Evolutionary conservation across 2,113 vertebrate species (phyloP), one percentile per base, ranked within the genome.

Genomic region (Gadus chalcogrammus): DNA sequence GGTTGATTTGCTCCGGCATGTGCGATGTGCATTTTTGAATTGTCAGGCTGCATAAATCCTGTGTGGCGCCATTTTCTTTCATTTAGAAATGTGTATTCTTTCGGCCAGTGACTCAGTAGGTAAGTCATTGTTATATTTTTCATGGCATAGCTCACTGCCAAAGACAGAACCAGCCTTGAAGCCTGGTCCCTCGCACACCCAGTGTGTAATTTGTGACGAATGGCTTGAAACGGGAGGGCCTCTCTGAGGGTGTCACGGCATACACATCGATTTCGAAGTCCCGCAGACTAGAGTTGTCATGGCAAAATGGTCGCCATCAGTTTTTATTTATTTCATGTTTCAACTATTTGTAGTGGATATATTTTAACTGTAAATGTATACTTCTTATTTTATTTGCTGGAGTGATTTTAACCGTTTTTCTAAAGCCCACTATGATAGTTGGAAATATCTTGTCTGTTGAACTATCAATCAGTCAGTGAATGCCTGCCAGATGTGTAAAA

Each of bases 401-500:
- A 70, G 53, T 42, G 73, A 13, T 42, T 77, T 88, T 71, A 70
- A 61, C 79, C 77, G 58, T 22, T 80, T 85, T 81, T 83, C 59
- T 86, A 73, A 88, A 77, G 85, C 72, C 75, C 72, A 42, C 73
- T 87, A 79, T 81, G 79, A 85, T 84, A 69, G 83, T 79, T 89
- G 70, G 69, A 81, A 85, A 73, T 60, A 79, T 77, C 31, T 78
- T 80, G 78, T 84, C 70, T 64, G 69, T 67, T 61, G 70, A 67
- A 65, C 77, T 76, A 79, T 69, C 35, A 75, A 78, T 82, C 77
- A 82, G 83, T 90, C 78, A 72, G 68, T 87, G 63, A 24, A 87
- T 90, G 88, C 87, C 87, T 90, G 85, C 83, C 88, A 79, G 76
- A 79, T 82, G 79, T 75, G 67, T 86, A 84, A 82, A 76, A 13